Percentiles rank a stretch among this genome's conserved stretches.
Conservation (phyloP, 2,113 vertebrate genomes). For the Rhagologus leucostigma region DNA sequence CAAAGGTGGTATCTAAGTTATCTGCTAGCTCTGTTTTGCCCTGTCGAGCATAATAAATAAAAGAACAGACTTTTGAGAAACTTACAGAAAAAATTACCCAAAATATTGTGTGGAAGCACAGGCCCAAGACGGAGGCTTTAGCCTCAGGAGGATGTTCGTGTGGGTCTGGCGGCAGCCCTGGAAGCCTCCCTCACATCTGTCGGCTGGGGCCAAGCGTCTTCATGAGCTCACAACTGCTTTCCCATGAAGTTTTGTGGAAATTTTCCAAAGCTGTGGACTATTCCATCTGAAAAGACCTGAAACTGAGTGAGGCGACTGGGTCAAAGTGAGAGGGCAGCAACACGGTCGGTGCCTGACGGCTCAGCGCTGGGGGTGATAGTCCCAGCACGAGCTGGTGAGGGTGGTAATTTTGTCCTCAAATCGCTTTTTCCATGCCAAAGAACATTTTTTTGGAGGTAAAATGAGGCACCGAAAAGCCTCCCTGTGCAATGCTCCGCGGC, state of each 20-base stretch:
- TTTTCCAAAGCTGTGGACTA: neutral
- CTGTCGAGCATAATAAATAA: neutral
- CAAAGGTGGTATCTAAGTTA: fast-evolving
- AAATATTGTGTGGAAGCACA: neutral
- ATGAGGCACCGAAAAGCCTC: fast-evolving
- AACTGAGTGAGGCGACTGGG: fast-evolving
- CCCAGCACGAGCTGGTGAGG: neutral
- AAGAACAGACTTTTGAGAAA: neutral
- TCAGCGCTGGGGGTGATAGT: fast-evolving
- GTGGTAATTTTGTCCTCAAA: too few relatives aligned
- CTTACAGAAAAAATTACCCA: neutral
- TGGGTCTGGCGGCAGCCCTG: neutral
- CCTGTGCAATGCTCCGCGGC: fast-evolving
- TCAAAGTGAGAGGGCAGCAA: neutral
- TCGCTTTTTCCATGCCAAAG: fast-evolving
- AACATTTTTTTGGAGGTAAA: neutral
- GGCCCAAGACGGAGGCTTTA: fast-evolving
- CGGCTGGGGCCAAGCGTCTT: fast-evolving
- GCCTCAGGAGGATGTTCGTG: fast-evolving
- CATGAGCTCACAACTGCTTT: neutral
- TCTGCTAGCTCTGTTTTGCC: fast-evolving
- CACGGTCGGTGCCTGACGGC: fast-evolving
- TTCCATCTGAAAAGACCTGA: neutral
- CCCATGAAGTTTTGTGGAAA: fast-evolving
- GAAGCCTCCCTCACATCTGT: neutral